phyloP scores from a whole-genome alignment of 2,888 invertebrate genomes.

The Pasiphila rectangulata region DNA sequence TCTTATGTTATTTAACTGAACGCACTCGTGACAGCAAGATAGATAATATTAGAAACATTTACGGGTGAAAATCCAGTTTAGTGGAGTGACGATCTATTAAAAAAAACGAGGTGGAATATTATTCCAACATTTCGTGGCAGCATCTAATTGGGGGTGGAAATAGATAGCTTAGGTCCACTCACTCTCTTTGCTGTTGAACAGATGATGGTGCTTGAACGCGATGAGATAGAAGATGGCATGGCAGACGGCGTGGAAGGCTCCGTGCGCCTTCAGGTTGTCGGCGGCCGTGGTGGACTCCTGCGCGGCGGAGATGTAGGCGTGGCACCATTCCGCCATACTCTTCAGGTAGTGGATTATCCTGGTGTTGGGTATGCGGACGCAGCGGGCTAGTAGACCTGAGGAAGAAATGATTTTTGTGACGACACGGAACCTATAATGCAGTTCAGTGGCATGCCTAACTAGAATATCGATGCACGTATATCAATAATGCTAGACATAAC shows the following conservation, averaged over 20 bases:
- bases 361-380: conserved; percentile 63
- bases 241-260: conserved; percentile 94
- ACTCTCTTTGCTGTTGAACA: conserved; percentile 89
- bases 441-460: too few relatives aligned
- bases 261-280: conserved; percentile 83
- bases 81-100: too few relatives aligned
- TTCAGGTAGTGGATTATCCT: conserved; percentile 75
- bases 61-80: too few relatives aligned
- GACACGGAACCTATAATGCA: neutral
- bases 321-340: conserved; percentile 90
- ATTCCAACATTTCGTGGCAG: too few relatives aligned
- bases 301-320: conserved; percentile 86
- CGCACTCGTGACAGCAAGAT: too few relatives aligned
- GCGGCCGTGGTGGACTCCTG: conserved; percentile 75
- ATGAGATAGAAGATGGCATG: conserved; percentile 96
- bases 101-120: too few relatives aligned
- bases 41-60: too few relatives aligned
- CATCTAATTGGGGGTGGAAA: too few relatives aligned
- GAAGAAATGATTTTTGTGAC: neutral
- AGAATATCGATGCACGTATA: too few relatives aligned
- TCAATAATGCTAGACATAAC: too few relatives aligned
- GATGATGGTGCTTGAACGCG: conserved; percentile 92
- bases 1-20: too few relatives aligned
- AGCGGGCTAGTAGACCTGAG: conserved; percentile 66
- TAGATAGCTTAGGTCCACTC: conserved; percentile 43